A percentile compares a stretch with the other conserved stretches of the same genome.
These are phyloP conservation scores for Bos indicus DNA, from an alignment of 2,113 vertebrate genomes.

Conservation along the genomic window DNA sequence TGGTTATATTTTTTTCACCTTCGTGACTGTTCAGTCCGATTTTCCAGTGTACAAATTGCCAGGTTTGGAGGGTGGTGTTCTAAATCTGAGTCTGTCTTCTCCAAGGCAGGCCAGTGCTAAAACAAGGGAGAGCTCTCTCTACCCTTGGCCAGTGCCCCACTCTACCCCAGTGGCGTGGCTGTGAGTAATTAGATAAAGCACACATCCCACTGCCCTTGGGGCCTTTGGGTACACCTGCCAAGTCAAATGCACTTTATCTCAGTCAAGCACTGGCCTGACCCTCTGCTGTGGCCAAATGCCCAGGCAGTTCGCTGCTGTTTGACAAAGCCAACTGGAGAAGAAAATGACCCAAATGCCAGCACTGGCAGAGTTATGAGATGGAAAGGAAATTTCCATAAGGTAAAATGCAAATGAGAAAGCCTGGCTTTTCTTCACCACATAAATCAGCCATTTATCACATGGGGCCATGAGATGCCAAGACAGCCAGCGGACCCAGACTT, in stretches of 20 bases:
- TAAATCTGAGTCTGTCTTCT: background rate
- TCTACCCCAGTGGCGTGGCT: background rate
- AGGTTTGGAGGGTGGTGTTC: background rate
- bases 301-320: constrained; percentile 47
- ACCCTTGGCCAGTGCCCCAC: background rate
- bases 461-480: background rate
- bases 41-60: background rate
- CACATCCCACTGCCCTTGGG: background rate
- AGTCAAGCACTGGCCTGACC: constrained; percentile 26
- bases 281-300: constrained; percentile 3
- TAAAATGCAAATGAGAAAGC: constrained; percentile 47
- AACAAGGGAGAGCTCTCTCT: background rate
- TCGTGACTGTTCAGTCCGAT: background rate
- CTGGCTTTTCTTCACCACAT: background rate
- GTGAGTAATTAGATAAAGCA: constrained; percentile 52
- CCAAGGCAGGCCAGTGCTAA: background rate
- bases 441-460: background rate
- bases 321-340: constrained; percentile 45
- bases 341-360: constrained; percentile 30
- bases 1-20: background rate
- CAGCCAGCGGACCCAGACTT: background rate
- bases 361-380: background rate
- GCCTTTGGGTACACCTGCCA: constrained; percentile 31
- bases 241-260: constrained; percentile 48
- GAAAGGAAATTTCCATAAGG: constrained; percentile 51